Evolutionary conservation across 2,113 vertebrate species (phyloP), one percentile per base, ranked within the genome.

Genomic region (Urocynchramus pylzowi): DNA sequence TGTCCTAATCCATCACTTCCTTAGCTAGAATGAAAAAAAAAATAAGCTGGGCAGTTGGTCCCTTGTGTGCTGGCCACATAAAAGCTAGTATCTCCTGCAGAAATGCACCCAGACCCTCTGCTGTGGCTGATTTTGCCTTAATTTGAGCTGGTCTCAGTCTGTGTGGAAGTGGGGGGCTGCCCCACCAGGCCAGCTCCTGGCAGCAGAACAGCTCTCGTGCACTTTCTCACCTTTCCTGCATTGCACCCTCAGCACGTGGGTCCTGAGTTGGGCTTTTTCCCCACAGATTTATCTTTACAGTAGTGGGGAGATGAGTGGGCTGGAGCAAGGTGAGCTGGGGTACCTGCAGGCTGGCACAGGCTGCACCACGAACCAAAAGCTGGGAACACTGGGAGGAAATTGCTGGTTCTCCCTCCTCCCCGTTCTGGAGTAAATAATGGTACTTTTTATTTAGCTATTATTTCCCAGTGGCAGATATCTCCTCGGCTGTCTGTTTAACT

Each of bases 401-500:
- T 13, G 7, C 79, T 35, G 77, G 11, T 86, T 91, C 59, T 84
- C 76, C 92, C 80, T 91, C 89, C 91, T 91, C 54, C 76, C 59
- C 6, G n/a, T 73, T 50, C 52, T 23, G 87, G 71, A 96, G 96
- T 97, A 96, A 97, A 96, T 97, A 97, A 92, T 83, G 71, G 92
- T 52, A 73, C 80, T 94, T 97, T 97, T 97, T 96, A 97, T 96
- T 96, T 96, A 94, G 96, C 96, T 97, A 75, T 97, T 97, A 96
- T 96, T 97, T 97, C 96, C 91, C 95, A 64, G 80, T 91, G 96
- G 92, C 87, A 94, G 92, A 90, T 95, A 96, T 96, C 94, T 97
- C 93, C 91, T 95, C 5, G 4, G 77, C 92, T 95, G 97, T 93
- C 92, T 96, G 92, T 96, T 97, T 97, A 97, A 97, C 96, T 96